phyloP scores from a whole-genome alignment of 2,113 vertebrate genomes.

The Raja brachyura region DNA sequence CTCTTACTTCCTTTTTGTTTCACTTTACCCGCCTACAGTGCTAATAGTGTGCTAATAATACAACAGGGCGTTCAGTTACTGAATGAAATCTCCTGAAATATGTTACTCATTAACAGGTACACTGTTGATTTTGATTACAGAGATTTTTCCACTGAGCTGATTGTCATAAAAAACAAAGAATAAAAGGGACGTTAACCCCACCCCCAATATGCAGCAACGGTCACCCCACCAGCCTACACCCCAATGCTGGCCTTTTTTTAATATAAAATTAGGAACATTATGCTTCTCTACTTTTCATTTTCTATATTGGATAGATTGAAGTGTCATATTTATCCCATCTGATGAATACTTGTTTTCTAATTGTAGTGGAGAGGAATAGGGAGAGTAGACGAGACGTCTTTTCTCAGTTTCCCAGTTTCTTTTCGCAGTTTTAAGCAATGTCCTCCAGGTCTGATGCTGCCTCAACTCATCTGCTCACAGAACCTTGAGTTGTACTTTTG shows the following conservation, averaged over 20 bases:
- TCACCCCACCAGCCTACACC: too few relatives aligned
- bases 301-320: background rate
- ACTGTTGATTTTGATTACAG: background rate
- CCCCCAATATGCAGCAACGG: too few relatives aligned
- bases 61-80: background rate
- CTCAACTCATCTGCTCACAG: background rate
- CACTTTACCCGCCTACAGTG: slow-evolving; percentile 44
- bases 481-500: background rate
- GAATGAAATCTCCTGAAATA: slow-evolving; percentile 26
- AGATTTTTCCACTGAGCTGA: background rate
- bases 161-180: background rate
- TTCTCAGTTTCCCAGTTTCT: background rate
- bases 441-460: background rate
- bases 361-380: background rate
- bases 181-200: background rate
- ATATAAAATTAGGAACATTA: background rate
- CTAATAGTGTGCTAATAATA: slow-evolving; percentile 30
- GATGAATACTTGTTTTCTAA: background rate
- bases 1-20: slow-evolving; percentile 57
- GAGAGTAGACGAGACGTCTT: background rate
- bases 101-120: slow-evolving; percentile 23
- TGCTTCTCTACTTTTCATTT: background rate
- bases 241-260: background rate
- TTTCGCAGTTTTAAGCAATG: background rate
- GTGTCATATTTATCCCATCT: background rate